phyloP scores from a whole-genome alignment of 2,113 vertebrate genomes.

The Vidua macroura region DNA sequence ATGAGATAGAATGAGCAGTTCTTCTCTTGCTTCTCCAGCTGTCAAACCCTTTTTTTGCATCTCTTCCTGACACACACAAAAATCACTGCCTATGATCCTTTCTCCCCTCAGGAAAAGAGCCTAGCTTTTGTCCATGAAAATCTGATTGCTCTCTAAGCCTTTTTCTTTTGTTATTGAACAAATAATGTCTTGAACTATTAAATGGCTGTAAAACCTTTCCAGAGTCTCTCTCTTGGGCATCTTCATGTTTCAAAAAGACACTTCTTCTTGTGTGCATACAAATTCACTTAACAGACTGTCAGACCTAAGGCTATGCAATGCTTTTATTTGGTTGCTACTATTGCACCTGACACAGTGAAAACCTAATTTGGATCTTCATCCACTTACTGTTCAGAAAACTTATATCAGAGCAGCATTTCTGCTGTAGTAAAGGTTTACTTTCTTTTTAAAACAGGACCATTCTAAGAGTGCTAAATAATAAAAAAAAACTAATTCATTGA shows the following conservation, averaged over 20 bases:
- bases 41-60: background rate
- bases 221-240: constrained; percentile 24
- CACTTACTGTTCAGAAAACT: background rate
- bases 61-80: constrained; percentile 16
- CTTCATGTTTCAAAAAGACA: constrained; percentile 31
- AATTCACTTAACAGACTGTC: constrained; percentile 42
- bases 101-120: constrained; percentile 29
- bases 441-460: background rate
- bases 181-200: constrained; percentile 54
- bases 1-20: background rate
- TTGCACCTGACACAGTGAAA: constrained; percentile 19
- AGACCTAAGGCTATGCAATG: constrained; percentile 19
- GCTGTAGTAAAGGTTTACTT: background rate
- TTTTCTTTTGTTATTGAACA: constrained; percentile 48
- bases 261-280: constrained; percentile 22
- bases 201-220: constrained; percentile 52
- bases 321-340: constrained; percentile 9
- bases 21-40: background rate
- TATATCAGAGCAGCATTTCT: background rate
- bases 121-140: constrained; percentile 43
- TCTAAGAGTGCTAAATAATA: background rate
- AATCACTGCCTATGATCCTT: constrained; percentile 24
- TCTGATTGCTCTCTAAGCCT: constrained; percentile 47
- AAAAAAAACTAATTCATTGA: background rate
- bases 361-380: constrained; percentile 26